A percentile compares a stretch with the other conserved stretches of the same genome.
Evolutionary conservation across 2,888 invertebrate genomes (phyloP).

Genomic region (Monoplex corrugatus): DNA sequence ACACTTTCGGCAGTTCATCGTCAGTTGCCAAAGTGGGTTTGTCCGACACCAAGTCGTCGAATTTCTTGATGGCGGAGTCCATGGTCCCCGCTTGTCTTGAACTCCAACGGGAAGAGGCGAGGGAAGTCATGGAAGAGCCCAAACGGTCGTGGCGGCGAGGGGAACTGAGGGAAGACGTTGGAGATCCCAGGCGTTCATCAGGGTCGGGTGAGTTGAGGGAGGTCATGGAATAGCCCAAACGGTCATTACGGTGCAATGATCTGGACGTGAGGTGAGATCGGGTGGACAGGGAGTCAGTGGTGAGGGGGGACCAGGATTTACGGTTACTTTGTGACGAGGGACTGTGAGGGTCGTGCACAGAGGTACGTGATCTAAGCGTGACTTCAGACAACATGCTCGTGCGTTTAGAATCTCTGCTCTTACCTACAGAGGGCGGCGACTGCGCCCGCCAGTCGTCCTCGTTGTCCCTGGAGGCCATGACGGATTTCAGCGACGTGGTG

Average conservation of each 20-base stretch:
- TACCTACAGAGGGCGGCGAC: conserved; percentile 38
- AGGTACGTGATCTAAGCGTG: conserved; percentile 33
- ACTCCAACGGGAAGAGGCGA: background rate
- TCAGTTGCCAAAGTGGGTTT: conserved; percentile 33
- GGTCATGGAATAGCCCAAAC: background rate
- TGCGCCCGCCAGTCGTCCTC: background rate
- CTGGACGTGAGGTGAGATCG: conserved; percentile 19
- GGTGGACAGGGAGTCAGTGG: background rate
- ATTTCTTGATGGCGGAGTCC: conserved; percentile 52
- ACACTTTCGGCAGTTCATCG: conserved; percentile 36
- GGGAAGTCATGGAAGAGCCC: background rate
- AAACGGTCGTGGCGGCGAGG: too few species aligned
- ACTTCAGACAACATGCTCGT: background rate
- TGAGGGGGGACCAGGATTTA: background rate
- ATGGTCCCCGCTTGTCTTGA: background rate
- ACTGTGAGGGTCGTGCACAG: background rate
- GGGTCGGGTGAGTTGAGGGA: too few species aligned
- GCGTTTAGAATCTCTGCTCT: conserved; percentile 9
- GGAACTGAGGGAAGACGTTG: too few species aligned
- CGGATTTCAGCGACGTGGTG: conserved; percentile 35
- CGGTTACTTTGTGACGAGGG: background rate
- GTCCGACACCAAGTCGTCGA: conserved; percentile 52
- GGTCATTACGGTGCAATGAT: conserved; percentile 19
- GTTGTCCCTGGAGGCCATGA: background rate
- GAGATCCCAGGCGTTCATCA: too few species aligned